phyloP scores from a whole-genome alignment of 2,113 vertebrate genomes.

The Danionella cerebrum region DNA sequence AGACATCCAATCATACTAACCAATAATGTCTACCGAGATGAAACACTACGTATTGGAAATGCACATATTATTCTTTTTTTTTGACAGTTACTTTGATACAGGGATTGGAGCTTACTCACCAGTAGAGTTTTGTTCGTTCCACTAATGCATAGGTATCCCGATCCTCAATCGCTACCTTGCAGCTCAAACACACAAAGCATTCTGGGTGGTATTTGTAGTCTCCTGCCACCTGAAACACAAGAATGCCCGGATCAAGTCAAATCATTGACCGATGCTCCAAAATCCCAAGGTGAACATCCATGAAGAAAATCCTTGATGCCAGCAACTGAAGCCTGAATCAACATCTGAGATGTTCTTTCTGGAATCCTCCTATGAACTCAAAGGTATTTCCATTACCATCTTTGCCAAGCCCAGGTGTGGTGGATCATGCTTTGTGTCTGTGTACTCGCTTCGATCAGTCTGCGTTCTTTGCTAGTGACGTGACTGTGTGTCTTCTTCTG shows the following conservation, averaged over 20 bases:
- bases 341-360: not conserved
- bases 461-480: not conserved
- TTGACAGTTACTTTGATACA: not conserved
- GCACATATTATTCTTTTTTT: too few relatives aligned
- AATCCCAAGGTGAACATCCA: not conserved
- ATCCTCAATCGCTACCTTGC: slow-evolving; percentile 92
- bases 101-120: slow-evolving; percentile 60
- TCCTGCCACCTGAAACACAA: slow-evolving; percentile 80
- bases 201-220: slow-evolving; percentile 97
- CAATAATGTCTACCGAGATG: not conserved
- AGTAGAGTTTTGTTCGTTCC: slow-evolving; percentile 84
- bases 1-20: not conserved
- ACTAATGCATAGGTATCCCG: slow-evolving; percentile 88
- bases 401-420: not conserved
- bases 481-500: slow-evolving; percentile 8
- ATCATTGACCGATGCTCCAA: not conserved
- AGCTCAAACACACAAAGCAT: slow-evolving; percentile 91
- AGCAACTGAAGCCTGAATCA: not conserved
- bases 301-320: not conserved
- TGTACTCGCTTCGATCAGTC: not conserved
- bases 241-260: not conserved
- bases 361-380: not conserved
- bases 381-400: not conserved
- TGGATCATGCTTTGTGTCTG: not conserved
- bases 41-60: too few relatives aligned